Evolutionary conservation across 64 coral and sea anemone genomes (phyloP), one percentile per base, ranked within the genome.

Genomic region (Stylophora pistillata): DNA sequence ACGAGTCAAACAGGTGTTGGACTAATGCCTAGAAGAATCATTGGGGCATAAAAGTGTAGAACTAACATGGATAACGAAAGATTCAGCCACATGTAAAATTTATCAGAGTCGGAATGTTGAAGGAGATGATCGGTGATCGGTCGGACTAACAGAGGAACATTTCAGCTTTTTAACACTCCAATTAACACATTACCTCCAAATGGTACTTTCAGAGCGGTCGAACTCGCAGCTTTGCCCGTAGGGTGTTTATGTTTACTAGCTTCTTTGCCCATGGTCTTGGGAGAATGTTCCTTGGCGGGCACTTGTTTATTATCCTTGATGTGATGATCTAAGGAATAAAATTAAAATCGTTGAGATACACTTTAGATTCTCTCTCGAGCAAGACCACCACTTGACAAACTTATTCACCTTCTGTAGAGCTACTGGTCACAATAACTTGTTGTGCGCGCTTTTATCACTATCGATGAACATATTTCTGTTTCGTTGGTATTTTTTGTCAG

Each of bases 221-320:
- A 83, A 64, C 27, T 52, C 34, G 28, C 80, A 28, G 80, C 17
- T 54, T 84, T 68, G 2, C 69, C 80, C 13, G 20, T 84, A 5
- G 80, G 37, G 37, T 47, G 2, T 69, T 84, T 84, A 23, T 84
- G 80, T 33, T 84, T 84, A 37, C 80, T 84, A 10, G 80, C 80
- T 69, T 84, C 80, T 33, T 84, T 84, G 18, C 80, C 80, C 80
- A 84, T 84, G 17, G 17, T 84, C 29, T 84, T 84, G 0, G 80
- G 58, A 20, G 61, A 52, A 15, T 70, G 60, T 70, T 26, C 65
- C n/a, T 33, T 70, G 1, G 62, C 21, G 37, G 16, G 26, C 5
- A n/a, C 64, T 68, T 68, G 64, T 26, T 33, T 66, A 31, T 70
- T 84, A 52, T 84, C 62, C 32, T 14, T 84, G 60, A 21, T 53